Conservation (phyloP, 1,140 invertebrate species). For the Scaptomyza pallida region DNA sequence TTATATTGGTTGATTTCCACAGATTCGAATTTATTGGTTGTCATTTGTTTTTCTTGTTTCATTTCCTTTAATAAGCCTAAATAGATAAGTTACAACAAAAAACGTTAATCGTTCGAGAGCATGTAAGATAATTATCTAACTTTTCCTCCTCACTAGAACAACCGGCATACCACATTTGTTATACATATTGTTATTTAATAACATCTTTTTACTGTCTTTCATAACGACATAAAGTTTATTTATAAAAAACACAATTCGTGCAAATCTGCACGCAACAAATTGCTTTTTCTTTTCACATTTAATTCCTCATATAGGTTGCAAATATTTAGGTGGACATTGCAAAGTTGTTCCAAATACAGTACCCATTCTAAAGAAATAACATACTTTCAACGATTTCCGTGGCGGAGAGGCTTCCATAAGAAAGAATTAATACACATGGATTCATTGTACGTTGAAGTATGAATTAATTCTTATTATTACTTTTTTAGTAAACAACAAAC, state of each 20-base stretch:
- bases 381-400: slow-evolving; percentile 56
- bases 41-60: slow-evolving; percentile 39
- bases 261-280: neutral
- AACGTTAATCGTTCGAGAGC: neutral
- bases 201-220: too few relatives aligned
- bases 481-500: slow-evolving; percentile 5
- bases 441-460: slow-evolving; percentile 36
- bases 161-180: neutral
- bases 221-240: neutral
- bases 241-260: neutral
- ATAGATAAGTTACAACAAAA: neutral
- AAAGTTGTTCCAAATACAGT: neutral
- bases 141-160: neutral
- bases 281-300: neutral
- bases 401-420: slow-evolving; percentile 41
- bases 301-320: neutral
- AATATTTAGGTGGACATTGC: neutral
- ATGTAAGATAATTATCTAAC: neutral
- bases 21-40: slow-evolving; percentile 11
- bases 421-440: slow-evolving; percentile 51
- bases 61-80: slow-evolving; percentile 53
- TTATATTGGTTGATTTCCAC: slow-evolving; percentile 34
- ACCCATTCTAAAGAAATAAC: neutral
- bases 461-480: neutral
- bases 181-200: too few relatives aligned